Percentiles rank a stretch among this genome's conserved stretches.
Conservation (phyloP, 2,888 invertebrate species). For the Oligia latruncula region DNA sequence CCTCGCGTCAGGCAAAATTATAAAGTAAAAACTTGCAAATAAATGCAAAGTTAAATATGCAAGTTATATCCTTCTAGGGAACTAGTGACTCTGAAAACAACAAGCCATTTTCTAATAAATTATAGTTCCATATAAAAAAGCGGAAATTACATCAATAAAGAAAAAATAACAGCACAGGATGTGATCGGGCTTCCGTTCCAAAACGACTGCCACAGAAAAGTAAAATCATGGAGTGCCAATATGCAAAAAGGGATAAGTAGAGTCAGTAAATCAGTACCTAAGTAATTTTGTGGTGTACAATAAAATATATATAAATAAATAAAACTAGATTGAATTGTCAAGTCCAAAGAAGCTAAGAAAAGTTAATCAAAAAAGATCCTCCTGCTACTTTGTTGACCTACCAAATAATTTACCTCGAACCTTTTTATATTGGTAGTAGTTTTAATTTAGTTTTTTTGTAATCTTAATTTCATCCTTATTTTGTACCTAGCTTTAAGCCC, state of each 20-base stretch:
- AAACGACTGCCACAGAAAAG: slow-evolving; percentile 37
- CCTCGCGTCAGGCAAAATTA: too few relatives aligned
- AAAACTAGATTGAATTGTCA: background rate
- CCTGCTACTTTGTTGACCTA: background rate
- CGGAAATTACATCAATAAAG: slow-evolving; percentile 64
- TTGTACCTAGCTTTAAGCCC: background rate
- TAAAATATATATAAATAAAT: too few relatives aligned
- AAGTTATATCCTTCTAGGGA: background rate
- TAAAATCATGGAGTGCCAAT: slow-evolving; percentile 16
- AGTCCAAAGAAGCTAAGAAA: background rate
- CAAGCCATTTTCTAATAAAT: slow-evolving; percentile 15
- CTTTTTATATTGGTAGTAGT: background rate
- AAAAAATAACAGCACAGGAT: slow-evolving; percentile 61
- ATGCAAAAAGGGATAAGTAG: background rate
- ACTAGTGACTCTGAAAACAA: background rate
- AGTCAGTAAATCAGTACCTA: too few relatives aligned
- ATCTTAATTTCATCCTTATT: background rate
- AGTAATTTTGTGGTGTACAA: too few relatives aligned
- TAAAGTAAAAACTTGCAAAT: background rate
- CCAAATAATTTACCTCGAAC: background rate
- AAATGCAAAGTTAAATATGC: background rate
- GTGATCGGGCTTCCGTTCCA: slow-evolving; percentile 59
- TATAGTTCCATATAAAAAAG: slow-evolving; percentile 55
- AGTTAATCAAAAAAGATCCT: background rate
- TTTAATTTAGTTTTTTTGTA: background rate